Base-by-base conservation (phyloP, 2,113 vertebrate genomes). In the Microcebus murinus region DNA sequence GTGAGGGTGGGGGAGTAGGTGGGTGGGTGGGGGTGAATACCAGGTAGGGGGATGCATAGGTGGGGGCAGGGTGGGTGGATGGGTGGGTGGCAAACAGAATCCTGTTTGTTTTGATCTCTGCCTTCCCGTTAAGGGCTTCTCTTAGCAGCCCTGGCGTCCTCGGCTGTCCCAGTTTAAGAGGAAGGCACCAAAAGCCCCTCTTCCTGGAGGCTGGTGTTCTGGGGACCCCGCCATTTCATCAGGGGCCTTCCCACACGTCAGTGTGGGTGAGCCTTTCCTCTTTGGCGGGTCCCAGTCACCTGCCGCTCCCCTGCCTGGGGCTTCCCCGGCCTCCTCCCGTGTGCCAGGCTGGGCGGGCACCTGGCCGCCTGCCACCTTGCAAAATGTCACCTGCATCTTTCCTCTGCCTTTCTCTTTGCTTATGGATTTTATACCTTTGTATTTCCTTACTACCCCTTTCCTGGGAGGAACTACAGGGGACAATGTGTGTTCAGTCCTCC, bases 321-420 rank as follows among this genome's bases (percentile, higher is more conserved):
- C 61, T 9, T 12, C 12, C 25, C 17, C 3, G 17, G 15, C 77
- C 21, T 8, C 85, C 85, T 74, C 45, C 4, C 8, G 14, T 89
- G 10, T 27, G 14, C 52, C 8, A 8, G 65, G 21, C 57, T 39
- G 48, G 29, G 6, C 27, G 0, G 23, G 57, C 2, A 2, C 31
- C 17, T 0, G 11, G 39, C n/a, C 13, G 1, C 11, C 0, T 25
- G 31, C 73, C 70, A 2, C 11, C 29, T 29, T 65, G 57, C 8
- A 55, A 13, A 65, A 42, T 52, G 18, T 10, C 3, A 6, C 9
- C 6, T 20, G 67, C 13, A 2, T 29, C 17, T 0, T 13, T 14
- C 3, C 0, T 36, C 18, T 12, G 6, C 67, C 80, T 57, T 8
- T 82, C 65, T 65, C 36, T 71, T 5, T 9, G 27, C 25, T 65